Base-by-base conservation (phyloP, 2,113 vertebrate species). In the Triplophysa tibetana region DNA sequence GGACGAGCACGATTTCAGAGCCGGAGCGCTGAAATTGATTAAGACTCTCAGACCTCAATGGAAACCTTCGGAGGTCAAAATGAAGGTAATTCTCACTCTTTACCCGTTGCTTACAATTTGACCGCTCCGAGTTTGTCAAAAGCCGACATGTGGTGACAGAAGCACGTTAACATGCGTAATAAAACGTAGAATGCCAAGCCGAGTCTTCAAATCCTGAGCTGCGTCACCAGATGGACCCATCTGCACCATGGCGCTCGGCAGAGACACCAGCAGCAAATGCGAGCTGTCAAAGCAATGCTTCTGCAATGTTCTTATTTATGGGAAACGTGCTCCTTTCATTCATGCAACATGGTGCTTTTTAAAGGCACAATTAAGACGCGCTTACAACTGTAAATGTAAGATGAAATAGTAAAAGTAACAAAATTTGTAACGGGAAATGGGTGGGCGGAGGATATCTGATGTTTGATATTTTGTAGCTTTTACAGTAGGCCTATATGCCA, bases 41-140 rank as follows among this genome's bases (percentile, higher is more conserved):
- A 89, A 91, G 85, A 89, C 85, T 79, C 87, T 94, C 76, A 87
- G 93, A 90, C 92, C 93, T 2, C 85, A n/a, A 65, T 94, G 93
- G 93, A 92, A 92, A 54, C 89, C 91, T 0, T 86, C 91, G 0
- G 92, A 92, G 84, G 90, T 94, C 88, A 92, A 93, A 86, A 88
- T 93, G 24, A 94, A 94, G 93, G 93, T 94, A 81, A 63, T 76
- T 65, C 45, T 43, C 38, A n/a, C 11, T 16, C 21, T 33, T 75
- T 26, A 10, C 9, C 26, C 61, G 1, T 45, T 16, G 23, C 21
- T 48, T 23, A 50, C 23, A 33, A 75, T n/a, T 50, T 23, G 14
- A 8, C 6, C 41, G 19, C 74, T 9, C 45, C 1, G 8, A 13
- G 24, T 33, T 19, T 48, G 17, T 2, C 16, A 26, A 17, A 48